Conservation (phyloP, 2,888 invertebrate species). For the Sthenelais limicola region DNA sequence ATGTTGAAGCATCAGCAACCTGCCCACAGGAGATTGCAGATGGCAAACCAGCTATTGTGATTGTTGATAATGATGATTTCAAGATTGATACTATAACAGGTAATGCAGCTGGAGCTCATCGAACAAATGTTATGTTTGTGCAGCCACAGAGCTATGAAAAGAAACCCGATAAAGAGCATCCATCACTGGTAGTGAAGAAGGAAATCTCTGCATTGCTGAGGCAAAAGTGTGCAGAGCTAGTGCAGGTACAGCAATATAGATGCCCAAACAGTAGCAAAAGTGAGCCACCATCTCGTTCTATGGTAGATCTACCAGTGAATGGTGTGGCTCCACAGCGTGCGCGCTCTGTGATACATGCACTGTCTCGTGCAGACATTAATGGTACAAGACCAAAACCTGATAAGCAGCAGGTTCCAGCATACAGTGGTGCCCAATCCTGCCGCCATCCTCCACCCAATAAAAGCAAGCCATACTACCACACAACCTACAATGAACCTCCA, state of each 20-base stretch:
- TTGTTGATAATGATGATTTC: constrained; percentile 2
- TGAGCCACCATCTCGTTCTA: constrained; percentile 7
- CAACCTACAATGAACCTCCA: no score
- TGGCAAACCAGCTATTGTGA: neutral
- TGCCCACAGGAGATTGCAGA: neutral
- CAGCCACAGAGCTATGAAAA: neutral
- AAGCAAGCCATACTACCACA: no score
- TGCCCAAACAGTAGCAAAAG: neutral
- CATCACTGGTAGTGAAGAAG: neutral
- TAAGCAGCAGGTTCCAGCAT: no score
- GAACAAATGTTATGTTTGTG: constrained; percentile 1
- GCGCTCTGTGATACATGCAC: no score
- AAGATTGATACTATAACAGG: neutral
- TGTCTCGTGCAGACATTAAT: no score
- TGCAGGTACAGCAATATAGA: neutral
- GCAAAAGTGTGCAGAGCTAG: neutral
- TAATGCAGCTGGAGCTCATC: neutral
- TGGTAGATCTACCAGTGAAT: no score
- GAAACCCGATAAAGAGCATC: neutral
- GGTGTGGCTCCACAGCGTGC: no score
- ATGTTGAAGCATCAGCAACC: neutral
- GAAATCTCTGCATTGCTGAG: neutral
- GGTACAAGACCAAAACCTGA: no score
- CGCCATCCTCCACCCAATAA: no score
- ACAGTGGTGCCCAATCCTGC: no score